Evolutionary conservation across 2,113 vertebrate genomes (phyloP).

Genomic region (Cygnus atratus): DNA sequence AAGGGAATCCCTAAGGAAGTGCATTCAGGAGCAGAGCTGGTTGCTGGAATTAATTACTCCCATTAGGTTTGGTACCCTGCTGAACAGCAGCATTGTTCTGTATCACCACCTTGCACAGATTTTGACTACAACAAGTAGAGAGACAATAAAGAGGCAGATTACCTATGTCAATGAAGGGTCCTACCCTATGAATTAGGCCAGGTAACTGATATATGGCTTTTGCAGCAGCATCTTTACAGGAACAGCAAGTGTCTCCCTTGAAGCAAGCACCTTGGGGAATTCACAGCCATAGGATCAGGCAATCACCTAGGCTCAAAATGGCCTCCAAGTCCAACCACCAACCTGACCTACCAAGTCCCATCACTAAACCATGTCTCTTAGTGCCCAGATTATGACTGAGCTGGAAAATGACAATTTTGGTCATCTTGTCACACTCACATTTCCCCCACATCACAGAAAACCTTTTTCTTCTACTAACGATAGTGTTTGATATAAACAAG

Average conservation of each 20-base stretch:
- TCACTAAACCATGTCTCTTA: not conserved
- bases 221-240: not conserved
- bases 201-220: not conserved
- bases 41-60: not conserved
- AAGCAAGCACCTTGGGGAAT: accelerated
- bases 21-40: not conserved
- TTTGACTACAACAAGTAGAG: not conserved
- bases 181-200: not conserved
- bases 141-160: not conserved
- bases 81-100: not conserved
- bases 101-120: not conserved
- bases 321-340: not conserved
- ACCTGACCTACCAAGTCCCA: not conserved
- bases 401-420: not conserved
- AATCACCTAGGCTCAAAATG: not conserved
- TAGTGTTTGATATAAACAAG: not conserved
- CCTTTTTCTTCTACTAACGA: not conserved
- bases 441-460: not conserved
- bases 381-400: not conserved
- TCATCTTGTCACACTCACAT: not conserved
- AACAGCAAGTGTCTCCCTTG: not conserved
- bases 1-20: not conserved
- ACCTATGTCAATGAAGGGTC: not conserved
- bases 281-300: not conserved
- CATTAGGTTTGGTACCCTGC: not conserved